A percentile compares a stretch with the other conserved stretches of the same genome.
Conservation (phyloP, 1,140 invertebrate genomes). For the Drosophila gunungcola region DNA sequence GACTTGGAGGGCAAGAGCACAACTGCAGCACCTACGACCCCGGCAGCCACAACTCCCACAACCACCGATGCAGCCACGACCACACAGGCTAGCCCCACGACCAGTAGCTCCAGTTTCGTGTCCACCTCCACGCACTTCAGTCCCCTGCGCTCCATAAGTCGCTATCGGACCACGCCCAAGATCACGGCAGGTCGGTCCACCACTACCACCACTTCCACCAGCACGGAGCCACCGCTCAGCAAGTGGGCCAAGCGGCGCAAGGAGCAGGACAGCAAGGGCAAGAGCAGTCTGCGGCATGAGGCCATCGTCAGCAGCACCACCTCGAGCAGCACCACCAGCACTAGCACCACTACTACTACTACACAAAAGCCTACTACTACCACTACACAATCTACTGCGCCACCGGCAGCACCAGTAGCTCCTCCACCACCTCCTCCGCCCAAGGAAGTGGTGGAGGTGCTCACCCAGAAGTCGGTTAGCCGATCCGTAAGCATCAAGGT, state of each 20-base stretch:
- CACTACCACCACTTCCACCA: constrained; percentile 54
- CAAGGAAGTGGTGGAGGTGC: constrained; percentile 64
- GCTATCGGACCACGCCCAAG: constrained; percentile 68
- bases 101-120: constrained; percentile 50
- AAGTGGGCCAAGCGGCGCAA: constrained; percentile 79
- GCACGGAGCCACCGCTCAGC: constrained; percentile 51
- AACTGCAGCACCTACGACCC: constrained; percentile 3
- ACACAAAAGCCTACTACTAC: neutral
- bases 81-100: neutral
- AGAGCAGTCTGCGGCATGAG: constrained; percentile 64
- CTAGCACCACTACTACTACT: constrained; percentile 7
- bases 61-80: neutral
- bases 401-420: constrained; percentile 10
- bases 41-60: neutral
- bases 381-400: constrained; percentile 1
- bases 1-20: neutral
- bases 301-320: constrained; percentile 38
- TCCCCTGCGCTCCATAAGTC: constrained; percentile 63
- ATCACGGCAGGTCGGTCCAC: constrained; percentile 64
- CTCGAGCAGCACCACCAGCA: constrained; percentile 13
- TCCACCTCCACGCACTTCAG: constrained; percentile 65
- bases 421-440: constrained; percentile 7
- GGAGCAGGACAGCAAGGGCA: constrained; percentile 74
- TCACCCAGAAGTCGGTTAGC: constrained; percentile 81
- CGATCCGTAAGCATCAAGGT: constrained; percentile 82